These are phyloP conservation scores for Microctenopoma lineatum DNA, from an alignment of 2,797 vertebrate species.

Conservation along the genomic window DNA sequence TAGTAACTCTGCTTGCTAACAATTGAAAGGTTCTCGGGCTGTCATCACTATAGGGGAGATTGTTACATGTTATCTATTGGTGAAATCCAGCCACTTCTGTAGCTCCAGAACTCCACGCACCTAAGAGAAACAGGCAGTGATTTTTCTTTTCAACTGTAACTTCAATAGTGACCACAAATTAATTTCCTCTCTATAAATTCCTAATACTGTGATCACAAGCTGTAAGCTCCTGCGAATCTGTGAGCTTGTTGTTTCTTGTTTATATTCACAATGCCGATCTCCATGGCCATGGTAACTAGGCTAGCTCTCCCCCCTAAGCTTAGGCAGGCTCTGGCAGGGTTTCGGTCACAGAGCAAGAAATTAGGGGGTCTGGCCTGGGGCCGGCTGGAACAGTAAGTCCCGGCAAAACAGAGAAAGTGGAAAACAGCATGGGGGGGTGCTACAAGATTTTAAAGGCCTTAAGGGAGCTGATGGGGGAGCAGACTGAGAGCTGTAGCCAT, in stretches of 20 bases:
- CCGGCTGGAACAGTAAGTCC: conserved; percentile 50
- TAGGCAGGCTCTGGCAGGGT: conserved; percentile 40
- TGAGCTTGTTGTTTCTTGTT: conserved; percentile 42
- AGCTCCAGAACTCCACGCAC: not conserved
- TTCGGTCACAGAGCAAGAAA: conserved; percentile 35
- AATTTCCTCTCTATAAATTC: conserved; percentile 37
- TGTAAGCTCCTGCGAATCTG: conserved; percentile 33
- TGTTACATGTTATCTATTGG: conserved; percentile 10
- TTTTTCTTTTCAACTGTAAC: not conserved
- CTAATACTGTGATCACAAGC: conserved; percentile 36
- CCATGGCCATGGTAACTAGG: conserved; percentile 65
- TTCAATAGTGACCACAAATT: conserved; percentile 1
- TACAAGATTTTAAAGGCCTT: conserved; percentile 37
- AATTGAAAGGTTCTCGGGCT: conserved; percentile 39
- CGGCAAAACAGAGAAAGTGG: conserved; percentile 51
- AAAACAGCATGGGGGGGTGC: conserved; percentile 41
- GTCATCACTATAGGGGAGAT: conserved; percentile 26
- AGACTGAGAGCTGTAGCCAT: not conserved
- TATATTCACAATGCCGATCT: conserved; percentile 48
- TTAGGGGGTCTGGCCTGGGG: conserved; percentile 39
- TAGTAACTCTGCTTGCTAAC: conserved; percentile 37
- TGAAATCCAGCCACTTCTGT: conserved; percentile 20
- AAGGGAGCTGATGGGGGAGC: conserved; percentile 5
- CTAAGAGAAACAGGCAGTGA: not conserved
- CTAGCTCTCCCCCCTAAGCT: conserved; percentile 26